Evolutionary conservation across 2,888 invertebrate genomes (phyloP), one percentile per base, ranked within the genome.

Genomic region (Rhamphomyia laevipes): DNA sequence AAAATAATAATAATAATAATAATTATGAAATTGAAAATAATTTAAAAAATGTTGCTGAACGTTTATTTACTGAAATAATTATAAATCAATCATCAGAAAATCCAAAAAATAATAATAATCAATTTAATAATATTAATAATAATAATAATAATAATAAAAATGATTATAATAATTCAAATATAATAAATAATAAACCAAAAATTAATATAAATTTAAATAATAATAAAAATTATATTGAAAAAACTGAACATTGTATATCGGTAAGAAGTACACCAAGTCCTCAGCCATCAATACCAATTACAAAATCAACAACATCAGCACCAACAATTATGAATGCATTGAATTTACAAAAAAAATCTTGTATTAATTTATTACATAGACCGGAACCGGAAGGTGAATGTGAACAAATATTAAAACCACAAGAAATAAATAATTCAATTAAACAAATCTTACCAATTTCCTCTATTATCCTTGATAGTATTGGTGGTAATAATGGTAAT

Each of bases 1-100:
- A 45, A 38, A 44, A 38, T 35, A 50, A 54, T 38, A 43, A 47
- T 31, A 55, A 61, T 13, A 63, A 62, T 11, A 66, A 65, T 33
- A 67, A 66, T 0, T 62, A 64, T 16, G 68, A 69, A 56, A 59
- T 68, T 4, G 69, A 68, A 56, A 68, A 68, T 49, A 68, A 69
- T 58, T 51, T 68, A 1, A 70, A 65, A 51, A 70, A 68, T 55
- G 69, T 66, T 43, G 70, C 69, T 3, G 69, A 69, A 55, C 64
- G 68, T 45, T 56, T 69, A 40, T 70, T 70, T 53, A 67, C 70
- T 12, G 69, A 69, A 58, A 67, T 67, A 38, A 66, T 66, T 49
- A 62, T 69, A 31, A 69, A 63, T 55, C 68, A 69, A 50, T 63
- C 31, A 50, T 23, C 17, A n/a, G 7, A 6, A 4, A 27, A 42